Conservation (phyloP, 2,113 vertebrate genomes). For the Aspidoscelis tigris region DNA sequence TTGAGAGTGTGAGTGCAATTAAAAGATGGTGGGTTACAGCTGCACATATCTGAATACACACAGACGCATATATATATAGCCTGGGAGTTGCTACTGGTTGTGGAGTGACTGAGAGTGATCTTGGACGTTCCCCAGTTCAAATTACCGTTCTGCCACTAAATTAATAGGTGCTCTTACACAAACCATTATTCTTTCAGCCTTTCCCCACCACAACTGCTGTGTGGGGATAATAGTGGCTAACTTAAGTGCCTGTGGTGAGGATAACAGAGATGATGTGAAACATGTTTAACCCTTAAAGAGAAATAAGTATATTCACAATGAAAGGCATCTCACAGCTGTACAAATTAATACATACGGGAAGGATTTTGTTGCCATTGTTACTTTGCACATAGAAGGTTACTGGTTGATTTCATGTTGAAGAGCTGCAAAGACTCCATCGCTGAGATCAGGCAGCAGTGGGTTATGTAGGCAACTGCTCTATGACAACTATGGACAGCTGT, state of each 20-base stretch:
- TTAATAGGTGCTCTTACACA: not conserved
- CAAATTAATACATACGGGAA: not conserved
- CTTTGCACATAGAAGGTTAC: not conserved
- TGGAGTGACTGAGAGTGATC: not conserved
- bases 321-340: not conserved
- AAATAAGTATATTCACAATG: not conserved
- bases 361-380: not conserved
- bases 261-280: not conserved
- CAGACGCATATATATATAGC: no score
- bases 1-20: not conserved
- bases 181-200: not conserved
- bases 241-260: not conserved
- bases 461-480: not conserved
- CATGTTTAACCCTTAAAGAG: not conserved
- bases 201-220: not conserved
- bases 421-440: not conserved
- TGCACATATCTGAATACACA: not conserved
- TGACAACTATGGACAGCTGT: no score
- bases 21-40: not conserved
- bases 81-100: not conserved
- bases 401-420: not conserved
- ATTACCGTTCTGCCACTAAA: not conserved
- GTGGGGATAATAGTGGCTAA: not conserved
- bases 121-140: not conserved
- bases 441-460: not conserved